Conservation (phyloP, 2,888 invertebrate genomes). For the Ceraclea dissimilis region DNA sequence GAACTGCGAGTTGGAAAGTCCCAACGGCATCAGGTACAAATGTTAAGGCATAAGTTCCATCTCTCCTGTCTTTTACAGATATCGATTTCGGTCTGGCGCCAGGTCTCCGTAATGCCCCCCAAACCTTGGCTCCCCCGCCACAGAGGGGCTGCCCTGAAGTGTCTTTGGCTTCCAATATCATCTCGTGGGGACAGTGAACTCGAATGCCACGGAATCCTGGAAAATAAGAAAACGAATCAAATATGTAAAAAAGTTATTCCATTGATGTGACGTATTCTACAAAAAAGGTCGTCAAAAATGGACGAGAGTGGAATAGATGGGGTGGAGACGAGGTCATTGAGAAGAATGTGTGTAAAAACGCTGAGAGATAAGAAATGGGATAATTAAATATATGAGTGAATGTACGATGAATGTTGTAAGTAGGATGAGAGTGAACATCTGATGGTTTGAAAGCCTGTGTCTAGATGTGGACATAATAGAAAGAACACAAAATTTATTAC, state of each 20-base stretch:
- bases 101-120: conserved; percentile 47
- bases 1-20: conserved; percentile 52
- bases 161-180: conserved; percentile 54
- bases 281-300: too few relatives aligned
- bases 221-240: background rate
- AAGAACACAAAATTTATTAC: too few relatives aligned
- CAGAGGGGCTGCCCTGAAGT: conserved; percentile 55
- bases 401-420: too few relatives aligned
- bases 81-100: conserved; percentile 44
- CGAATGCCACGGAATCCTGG: conserved; percentile 51
- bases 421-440: too few relatives aligned
- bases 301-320: too few relatives aligned
- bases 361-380: too few relatives aligned
- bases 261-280: background rate
- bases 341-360: too few relatives aligned
- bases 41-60: conserved; percentile 56
- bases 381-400: too few relatives aligned
- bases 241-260: too few relatives aligned
- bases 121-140: conserved; percentile 39
- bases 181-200: conserved; percentile 55
- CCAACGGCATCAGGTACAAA: conserved; percentile 60
- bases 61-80: conserved; percentile 51
- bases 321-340: too few relatives aligned
- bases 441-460: background rate
- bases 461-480: background rate